Evolutionary conservation across 2,888 invertebrate genomes (phyloP), one percentile per base, ranked within the genome.

Genomic region (Agonopterix heracliana): DNA sequence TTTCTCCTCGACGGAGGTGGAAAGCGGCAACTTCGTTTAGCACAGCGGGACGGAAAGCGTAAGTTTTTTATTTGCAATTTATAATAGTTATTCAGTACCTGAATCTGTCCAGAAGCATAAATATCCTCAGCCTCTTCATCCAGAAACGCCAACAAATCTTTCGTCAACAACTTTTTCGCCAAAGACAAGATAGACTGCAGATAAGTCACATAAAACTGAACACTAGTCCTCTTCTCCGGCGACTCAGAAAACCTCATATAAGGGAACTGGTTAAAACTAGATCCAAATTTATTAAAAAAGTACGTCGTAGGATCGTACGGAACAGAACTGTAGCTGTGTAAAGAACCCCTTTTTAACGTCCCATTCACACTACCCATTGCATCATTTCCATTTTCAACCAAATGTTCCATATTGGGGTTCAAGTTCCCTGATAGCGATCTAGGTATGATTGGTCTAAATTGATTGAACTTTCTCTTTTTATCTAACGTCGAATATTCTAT

Each of bases 221-320:
- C 86, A 47, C 85, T 89, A n/a, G 83, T 80, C 60, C 91, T 89
- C 68, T 92, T 93, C 53, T 93, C 93, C 0, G 92, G 92, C 1
- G 92, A 91, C 60, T 95, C 95, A 1, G 92, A 92, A 55, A 94
- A 93, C 56, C 94, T 89, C 92, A 95, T 93, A 57, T 95, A 93
- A 0, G 95, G 94, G 64, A 95, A 95, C 75, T 96, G 96, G 78
- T 96, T 95, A 71, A 98, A 98, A 75, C 96, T 96, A 0, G 98
- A 97, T 8, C 98, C 98, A 70, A 96, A 96, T 66, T 96, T 95
- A 50, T 94, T 92, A 68, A 98, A 98, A 80, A 97, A 98, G 72
- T 96, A 94, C 0, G 93, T 93, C 0, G 93, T 92, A 0, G 95
- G 93, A 80, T 96, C 95, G 56, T 94, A 95, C 0, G 93, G 92